Conservation (phyloP, 1,140 invertebrate species). For the Achatina immaculata region DNA sequence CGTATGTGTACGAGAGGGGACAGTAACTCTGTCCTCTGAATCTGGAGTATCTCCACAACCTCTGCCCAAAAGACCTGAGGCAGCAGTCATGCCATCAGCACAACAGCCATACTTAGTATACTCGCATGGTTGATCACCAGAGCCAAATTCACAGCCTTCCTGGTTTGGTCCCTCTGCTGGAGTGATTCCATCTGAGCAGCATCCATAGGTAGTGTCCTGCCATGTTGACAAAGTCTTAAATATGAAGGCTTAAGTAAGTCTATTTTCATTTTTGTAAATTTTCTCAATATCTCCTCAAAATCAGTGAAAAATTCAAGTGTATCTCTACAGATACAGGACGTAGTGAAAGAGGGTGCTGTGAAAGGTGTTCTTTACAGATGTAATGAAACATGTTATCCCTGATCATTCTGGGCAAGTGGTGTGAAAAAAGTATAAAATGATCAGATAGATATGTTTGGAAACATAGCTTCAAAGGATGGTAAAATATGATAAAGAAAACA, state of each 20-base stretch:
- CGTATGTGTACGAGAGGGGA: too few relatives aligned
- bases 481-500: too few relatives aligned
- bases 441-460: too few relatives aligned
- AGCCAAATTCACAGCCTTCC: slow-evolving; percentile 60
- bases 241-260: background rate
- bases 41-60: slow-evolving; percentile 40
- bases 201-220: slow-evolving; percentile 57
- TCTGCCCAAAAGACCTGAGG: slow-evolving; percentile 47
- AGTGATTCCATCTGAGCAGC: slow-evolving; percentile 70
- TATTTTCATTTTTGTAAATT: background rate
- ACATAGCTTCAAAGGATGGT: too few relatives aligned
- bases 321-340: too few relatives aligned
- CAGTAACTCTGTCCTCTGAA: slow-evolving; percentile 11
- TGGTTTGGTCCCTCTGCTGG: slow-evolving; percentile 66
- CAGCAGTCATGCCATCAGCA: slow-evolving; percentile 64
- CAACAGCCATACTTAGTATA: slow-evolving; percentile 60
- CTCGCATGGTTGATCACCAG: slow-evolving; percentile 52
- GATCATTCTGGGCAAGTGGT: too few relatives aligned
- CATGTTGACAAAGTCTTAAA: background rate
- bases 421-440: too few relatives aligned
- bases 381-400: too few relatives aligned
- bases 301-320: background rate
- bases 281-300: background rate
- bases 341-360: too few relatives aligned
- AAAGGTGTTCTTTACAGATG: too few relatives aligned